Base-by-base conservation (phyloP, 2,797 vertebrate genomes). In the Neosilurus mollespiculum region DNA sequence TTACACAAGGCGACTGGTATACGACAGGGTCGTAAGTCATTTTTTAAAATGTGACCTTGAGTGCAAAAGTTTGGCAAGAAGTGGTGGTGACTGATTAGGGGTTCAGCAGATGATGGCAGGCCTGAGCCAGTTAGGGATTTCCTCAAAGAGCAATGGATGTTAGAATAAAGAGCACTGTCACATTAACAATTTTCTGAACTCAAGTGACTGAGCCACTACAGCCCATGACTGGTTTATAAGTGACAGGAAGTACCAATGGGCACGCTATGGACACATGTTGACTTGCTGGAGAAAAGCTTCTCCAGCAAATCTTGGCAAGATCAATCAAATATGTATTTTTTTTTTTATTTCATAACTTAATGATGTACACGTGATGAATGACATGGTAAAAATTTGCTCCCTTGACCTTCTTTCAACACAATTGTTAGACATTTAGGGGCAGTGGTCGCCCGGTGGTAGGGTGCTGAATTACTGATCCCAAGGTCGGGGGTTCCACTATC, bases 11-110 rank as follows among this genome's bases (percentile, higher is more conserved):
- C 12, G 30, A 26, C 71, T 75, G 71, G 24, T 58, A 34, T 75
- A 56, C 18, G 54, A 82, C 53, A 20, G 53, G 10, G 64, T 11
- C 6, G 20, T 18, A 73, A 54, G 8, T 70, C 43, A 49, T 24
- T 78, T 62, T 78, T 30, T 24, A 26, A 22, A 76, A 62, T 62
- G 73, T 34, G 53, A 51, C 20, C 26, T 64, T 30, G 3, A 53
- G n/a, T 16, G 6, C 20, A 37, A 80, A 58, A 59, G 66, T 81
- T 81, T 51, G 56, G 56, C 26, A 72, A 43, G 64, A 80, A 65
- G 15, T 64, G 0, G 3, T 49, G 22, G 37, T 56, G 58, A 82
- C 5, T 12, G 43, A 34, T 81, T 26, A n/a, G 9, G 6, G 24
- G 43, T 54, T 54, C 51, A 26, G 20, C 30, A 43, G 22, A 26